Conservation (phyloP, 1,140 invertebrate species). For the Globodera ellingtonae region DNA sequence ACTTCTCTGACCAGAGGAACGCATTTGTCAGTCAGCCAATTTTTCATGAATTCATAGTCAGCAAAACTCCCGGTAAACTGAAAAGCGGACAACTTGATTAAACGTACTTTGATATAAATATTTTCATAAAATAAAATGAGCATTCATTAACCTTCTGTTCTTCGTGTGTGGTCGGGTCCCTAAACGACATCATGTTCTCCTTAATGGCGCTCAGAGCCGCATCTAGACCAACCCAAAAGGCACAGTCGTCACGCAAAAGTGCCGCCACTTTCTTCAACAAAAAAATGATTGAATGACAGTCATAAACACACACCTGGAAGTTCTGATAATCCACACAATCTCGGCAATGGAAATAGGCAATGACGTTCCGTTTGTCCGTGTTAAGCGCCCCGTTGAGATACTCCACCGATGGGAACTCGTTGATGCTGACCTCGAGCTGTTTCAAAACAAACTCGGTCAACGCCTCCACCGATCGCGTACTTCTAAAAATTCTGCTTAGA, state of each 20-base stretch:
- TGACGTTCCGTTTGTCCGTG: conserved; percentile 56
- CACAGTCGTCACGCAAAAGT: conserved; percentile 60
- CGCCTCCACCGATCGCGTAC: conserved; percentile 62
- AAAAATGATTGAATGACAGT: neutral
- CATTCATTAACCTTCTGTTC: conserved; percentile 53
- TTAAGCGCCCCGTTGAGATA: conserved; percentile 52
- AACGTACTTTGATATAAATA: conserved; percentile 8
- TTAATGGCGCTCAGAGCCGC: conserved; percentile 46
- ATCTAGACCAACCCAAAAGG: conserved; percentile 55
- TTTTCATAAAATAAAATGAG: conserved; percentile 16
- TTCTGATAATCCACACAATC: conserved; percentile 60
- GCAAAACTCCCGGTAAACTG: conserved; percentile 67
- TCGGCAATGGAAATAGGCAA: conserved; percentile 57
- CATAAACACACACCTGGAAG: conserved; percentile 48
- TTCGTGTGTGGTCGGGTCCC: conserved; percentile 58
- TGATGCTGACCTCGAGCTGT: conserved; percentile 59
- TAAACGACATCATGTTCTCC: conserved; percentile 56
- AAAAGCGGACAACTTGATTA: conserved; percentile 25
- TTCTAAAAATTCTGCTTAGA: conserved; percentile 32
- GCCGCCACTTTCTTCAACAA: conserved; percentile 59
- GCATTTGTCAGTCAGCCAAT: conserved; percentile 84
- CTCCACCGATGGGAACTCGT: conserved; percentile 53
- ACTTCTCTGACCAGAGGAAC: conserved; percentile 79
- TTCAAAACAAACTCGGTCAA: conserved; percentile 60
- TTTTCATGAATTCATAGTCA: conserved; percentile 70